These are phyloP conservation scores for Bombycilla garrulus DNA, from an alignment of 2,113 vertebrate genomes.

Conservation along the genomic window DNA sequence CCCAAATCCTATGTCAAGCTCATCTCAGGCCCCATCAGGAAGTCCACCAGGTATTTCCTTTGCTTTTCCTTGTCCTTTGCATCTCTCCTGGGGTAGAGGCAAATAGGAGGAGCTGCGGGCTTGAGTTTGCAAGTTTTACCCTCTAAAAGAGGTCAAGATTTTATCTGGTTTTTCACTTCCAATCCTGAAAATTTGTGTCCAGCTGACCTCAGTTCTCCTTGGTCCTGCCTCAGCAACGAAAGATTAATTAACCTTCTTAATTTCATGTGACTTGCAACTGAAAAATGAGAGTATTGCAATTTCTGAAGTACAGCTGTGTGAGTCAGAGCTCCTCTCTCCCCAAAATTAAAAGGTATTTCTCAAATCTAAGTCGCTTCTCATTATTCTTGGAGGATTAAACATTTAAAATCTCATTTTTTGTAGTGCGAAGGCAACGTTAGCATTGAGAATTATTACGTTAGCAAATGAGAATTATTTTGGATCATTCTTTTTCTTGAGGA, in stretches of 20 bases:
- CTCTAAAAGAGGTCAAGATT: neutral
- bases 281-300: neutral
- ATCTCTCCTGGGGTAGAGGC: neutral
- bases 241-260: neutral
- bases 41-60: constrained; percentile 82
- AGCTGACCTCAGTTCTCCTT: neutral
- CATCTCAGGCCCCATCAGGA: constrained; percentile 89
- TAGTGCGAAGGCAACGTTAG: neutral
- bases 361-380: neutral
- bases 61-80: neutral
- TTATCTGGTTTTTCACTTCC: neutral
- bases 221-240: neutral
- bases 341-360: neutral
- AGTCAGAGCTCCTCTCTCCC: neutral
- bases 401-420: neutral
- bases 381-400: neutral
- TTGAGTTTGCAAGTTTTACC: neutral
- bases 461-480: neutral
- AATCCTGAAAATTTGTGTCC: neutral
- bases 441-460: neutral
- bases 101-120: neutral
- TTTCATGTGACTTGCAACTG: neutral
- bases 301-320: neutral
- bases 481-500: neutral
- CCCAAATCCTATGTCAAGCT: constrained; percentile 99